phyloP scores from a whole-genome alignment of 2,888 invertebrate species.

The Orchesella flavescens region DNA sequence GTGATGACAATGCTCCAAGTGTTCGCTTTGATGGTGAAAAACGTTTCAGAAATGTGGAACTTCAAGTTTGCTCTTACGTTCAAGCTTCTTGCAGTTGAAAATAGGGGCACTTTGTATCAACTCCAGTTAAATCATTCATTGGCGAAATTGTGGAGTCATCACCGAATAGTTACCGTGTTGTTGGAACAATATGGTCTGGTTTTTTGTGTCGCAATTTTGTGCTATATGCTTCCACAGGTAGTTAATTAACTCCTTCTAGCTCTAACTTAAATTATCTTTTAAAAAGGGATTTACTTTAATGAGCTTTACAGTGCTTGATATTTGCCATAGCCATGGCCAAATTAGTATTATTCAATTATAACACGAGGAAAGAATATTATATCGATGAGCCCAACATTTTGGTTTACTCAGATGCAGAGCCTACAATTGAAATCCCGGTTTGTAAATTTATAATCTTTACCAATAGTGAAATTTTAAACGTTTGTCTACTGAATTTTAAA shows the following conservation, averaged over 20 bases:
- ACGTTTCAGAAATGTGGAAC: conserved; percentile 64
- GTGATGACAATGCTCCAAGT: conserved; percentile 42
- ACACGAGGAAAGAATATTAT: neutral
- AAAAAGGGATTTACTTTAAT: no score
- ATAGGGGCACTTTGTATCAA: conserved; percentile 41
- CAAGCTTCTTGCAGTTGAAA: conserved; percentile 35
- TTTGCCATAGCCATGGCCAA: conserved; percentile 8
- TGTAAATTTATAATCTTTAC: neutral
- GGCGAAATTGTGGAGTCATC: conserved; percentile 56
- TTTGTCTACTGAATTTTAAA: no score
- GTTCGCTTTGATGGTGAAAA: conserved; percentile 51
- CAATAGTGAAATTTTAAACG: no score
- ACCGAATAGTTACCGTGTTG: conserved; percentile 50
- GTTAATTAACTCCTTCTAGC: neutral
- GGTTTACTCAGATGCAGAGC: conserved; percentile 28
- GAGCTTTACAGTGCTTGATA: neutral
- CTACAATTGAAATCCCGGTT: conserved; percentile 23
- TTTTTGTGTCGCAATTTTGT: conserved; percentile 27
- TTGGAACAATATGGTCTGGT: conserved; percentile 48
- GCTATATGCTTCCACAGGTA: conserved; percentile 17
- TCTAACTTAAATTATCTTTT: no score
- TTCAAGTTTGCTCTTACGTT: conserved; percentile 62
- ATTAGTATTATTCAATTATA: neutral
- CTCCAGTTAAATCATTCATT: conserved; percentile 47
- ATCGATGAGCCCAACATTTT: neutral